These are phyloP conservation scores for Hyalella azteca DNA, from an alignment of 2,888 invertebrate species.

Conservation along the genomic window DNA sequence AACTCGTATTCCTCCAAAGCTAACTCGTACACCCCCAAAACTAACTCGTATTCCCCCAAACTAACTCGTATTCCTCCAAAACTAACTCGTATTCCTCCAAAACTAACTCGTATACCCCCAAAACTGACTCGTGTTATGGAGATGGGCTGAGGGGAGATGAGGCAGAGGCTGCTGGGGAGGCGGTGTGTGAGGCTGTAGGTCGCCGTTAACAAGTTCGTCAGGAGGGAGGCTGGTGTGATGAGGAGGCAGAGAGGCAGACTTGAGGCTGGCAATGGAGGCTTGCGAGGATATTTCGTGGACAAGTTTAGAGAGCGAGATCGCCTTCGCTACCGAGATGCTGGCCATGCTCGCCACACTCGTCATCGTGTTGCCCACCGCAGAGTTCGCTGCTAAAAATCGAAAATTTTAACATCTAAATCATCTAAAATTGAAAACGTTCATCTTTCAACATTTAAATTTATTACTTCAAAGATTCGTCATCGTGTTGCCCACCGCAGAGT, in stretches of 20 bases:
- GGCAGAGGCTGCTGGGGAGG: conserved; percentile 29
- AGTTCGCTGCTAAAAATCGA: conserved; percentile 10
- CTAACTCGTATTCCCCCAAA: no score
- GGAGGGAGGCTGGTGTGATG: not conserved
- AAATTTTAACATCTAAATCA: no score
- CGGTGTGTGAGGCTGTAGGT: conserved; percentile 12
- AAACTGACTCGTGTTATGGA: conserved; percentile 33
- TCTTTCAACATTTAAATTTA: no score
- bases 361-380: not conserved
- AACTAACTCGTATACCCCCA: not conserved
- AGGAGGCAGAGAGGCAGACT: conserved; percentile 21
- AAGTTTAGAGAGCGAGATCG: conserved; percentile 20
- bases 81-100: not conserved
- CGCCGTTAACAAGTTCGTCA: conserved; percentile 23
- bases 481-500: not conserved
- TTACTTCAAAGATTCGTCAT: no score
- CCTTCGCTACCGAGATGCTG: conserved; percentile 31
- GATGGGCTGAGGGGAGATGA: not conserved
- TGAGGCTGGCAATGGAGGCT: conserved; percentile 23
- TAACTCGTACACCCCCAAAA: no score
- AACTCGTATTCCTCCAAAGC: no score
- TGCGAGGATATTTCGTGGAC: conserved; percentile 36
- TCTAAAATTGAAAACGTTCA: no score
- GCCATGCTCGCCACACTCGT: conserved; percentile 27
- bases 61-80: not conserved